Evolutionary conservation across 2,797 vertebrate species (phyloP).

Genomic region (Miichthys miiuy): DNA sequence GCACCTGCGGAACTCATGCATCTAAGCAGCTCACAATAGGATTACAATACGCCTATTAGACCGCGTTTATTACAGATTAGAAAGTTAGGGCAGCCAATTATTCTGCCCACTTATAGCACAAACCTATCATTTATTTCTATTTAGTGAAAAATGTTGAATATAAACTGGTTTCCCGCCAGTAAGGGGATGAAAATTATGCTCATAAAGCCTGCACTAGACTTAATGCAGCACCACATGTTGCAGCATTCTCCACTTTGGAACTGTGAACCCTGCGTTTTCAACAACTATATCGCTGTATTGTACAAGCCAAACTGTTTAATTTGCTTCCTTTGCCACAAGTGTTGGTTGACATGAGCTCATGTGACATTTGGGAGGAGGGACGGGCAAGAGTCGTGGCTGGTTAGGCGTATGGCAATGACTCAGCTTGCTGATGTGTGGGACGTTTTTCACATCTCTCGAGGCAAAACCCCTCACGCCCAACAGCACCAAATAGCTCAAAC

Average conservation of each 20-base stretch:
- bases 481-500: conserved; percentile 68
- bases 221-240: not conserved
- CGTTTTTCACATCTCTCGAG: conserved; percentile 75
- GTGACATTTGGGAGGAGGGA: conserved; percentile 74
- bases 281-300: conserved; percentile 8
- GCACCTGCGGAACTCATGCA: conserved; percentile 84
- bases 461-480: conserved; percentile 50
- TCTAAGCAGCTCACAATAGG: conserved; percentile 77
- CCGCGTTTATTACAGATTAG: conserved; percentile 74
- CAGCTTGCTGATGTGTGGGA: conserved; percentile 74
- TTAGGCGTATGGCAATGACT: conserved; percentile 74
- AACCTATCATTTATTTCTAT: conserved; percentile 12
- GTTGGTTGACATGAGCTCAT: conserved; percentile 68
- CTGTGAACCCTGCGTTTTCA: conserved; percentile 20
- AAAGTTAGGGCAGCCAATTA: conserved; percentile 63
- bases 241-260: not conserved
- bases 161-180: not conserved
- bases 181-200: not conserved
- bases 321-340: conserved; percentile 55
- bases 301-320: conserved; percentile 41
- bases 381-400: conserved; percentile 60
- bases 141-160: conserved; percentile 1
- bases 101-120: conserved; percentile 15
- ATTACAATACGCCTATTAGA: conserved; percentile 77
- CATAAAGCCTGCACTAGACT: not conserved